Evolutionary conservation across 2,113 vertebrate species (phyloP).

Genomic region (Gambusia holbrooki): DNA sequence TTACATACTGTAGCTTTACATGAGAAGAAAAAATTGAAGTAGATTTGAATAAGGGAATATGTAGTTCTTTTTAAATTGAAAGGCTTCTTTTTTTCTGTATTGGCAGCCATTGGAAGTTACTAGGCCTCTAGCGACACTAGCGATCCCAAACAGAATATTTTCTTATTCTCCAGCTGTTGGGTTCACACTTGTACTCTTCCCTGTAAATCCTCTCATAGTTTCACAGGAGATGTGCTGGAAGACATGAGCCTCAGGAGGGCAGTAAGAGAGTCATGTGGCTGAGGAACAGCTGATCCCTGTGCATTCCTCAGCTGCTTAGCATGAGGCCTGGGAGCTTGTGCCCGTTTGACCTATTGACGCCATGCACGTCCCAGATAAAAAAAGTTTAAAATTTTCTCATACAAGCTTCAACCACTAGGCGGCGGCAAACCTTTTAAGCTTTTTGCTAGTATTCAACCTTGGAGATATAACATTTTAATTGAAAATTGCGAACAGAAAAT

Average conservation of each 20-base stretch:
- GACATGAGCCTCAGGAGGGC: conserved; percentile 6
- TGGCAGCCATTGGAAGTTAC: background rate
- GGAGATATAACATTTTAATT: no score
- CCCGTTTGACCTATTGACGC: conserved; percentile 5
- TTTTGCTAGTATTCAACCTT: no score
- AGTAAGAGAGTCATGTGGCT: conserved; percentile 47
- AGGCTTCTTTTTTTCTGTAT: background rate
- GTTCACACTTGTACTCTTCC: conserved; percentile 3
- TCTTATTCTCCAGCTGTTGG: conserved; percentile 4
- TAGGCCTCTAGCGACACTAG: background rate
- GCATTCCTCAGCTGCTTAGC: conserved; percentile 58
- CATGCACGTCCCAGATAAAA: background rate
- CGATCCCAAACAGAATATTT: background rate
- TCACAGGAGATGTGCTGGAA: conserved; percentile 21
- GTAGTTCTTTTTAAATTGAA: background rate
- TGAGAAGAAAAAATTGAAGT: no score
- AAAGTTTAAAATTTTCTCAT: no score
- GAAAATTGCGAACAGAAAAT: no score
- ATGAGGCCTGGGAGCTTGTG: conserved; percentile 20
- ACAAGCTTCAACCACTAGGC: no score
- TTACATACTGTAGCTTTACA: no score
- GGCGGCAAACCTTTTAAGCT: no score
- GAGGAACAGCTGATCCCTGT: conserved; percentile 51
- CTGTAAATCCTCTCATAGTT: background rate
- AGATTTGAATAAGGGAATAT: background rate